phyloP scores from a whole-genome alignment of 2,113 vertebrate species.

The Perca fluviatilis region DNA sequence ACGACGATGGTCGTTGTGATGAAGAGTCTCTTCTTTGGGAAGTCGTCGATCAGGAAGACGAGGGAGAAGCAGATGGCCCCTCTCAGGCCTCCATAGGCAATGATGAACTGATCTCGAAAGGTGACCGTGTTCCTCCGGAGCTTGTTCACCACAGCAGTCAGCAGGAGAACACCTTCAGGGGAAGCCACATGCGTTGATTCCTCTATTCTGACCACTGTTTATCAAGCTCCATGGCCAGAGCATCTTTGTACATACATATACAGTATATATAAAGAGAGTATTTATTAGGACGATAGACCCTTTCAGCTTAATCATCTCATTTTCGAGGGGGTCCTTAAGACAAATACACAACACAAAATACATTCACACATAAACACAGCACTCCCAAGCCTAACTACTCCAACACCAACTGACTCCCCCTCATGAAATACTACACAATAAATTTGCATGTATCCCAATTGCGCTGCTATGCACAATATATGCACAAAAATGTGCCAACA shows the following conservation, averaged over 20 bases:
- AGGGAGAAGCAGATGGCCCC: constrained; percentile 90
- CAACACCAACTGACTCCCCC: too few species aligned
- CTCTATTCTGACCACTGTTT: not conserved
- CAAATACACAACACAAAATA: too few species aligned
- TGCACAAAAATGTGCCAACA: too few species aligned
- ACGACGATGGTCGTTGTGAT: constrained; percentile 89
- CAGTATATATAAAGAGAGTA: too few species aligned
- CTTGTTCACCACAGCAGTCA: constrained; percentile 89
- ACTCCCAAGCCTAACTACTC: too few species aligned
- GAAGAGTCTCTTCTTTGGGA: constrained; percentile 88
- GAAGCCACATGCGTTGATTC: not conserved
- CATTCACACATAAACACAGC: too few species aligned
- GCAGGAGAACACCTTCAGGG: constrained; percentile 84
- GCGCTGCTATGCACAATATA: too few species aligned
- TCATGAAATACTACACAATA: too few species aligned
- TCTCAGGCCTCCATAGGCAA: constrained; percentile 86
- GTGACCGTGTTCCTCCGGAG: constrained; percentile 85
- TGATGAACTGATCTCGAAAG: constrained; percentile 89
- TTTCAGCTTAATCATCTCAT: too few species aligned
- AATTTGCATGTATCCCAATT: too few species aligned
- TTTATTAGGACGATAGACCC: too few species aligned
- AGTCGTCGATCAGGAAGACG: constrained; percentile 88
- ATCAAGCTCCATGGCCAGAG: not conserved
- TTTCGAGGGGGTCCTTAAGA: too few species aligned
- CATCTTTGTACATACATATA: not conserved